Evolutionary conservation across 2,888 invertebrate genomes (phyloP).

Genomic region (Melinaea menophilus): DNA sequence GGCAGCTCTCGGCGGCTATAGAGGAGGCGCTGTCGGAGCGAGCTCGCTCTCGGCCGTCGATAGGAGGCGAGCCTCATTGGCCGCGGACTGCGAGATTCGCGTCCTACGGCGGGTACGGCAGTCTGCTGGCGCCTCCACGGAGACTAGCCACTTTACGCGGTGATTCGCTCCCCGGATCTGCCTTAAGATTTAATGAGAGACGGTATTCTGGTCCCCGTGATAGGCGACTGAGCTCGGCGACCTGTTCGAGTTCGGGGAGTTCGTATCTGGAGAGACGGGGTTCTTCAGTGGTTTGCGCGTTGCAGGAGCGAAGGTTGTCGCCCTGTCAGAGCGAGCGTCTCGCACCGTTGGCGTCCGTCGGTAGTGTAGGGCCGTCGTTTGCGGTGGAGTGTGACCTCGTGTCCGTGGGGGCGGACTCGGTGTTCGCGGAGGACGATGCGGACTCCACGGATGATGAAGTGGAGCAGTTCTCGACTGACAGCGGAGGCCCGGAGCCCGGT

Average conservation of each 20-base stretch:
- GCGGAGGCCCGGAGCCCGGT: slow-evolving; percentile 74
- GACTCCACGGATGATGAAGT: slow-evolving; percentile 91
- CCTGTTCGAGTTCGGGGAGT: slow-evolving; percentile 90
- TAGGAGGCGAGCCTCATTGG: slow-evolving; percentile 82
- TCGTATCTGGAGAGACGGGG: slow-evolving; percentile 89
- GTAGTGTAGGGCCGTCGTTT: slow-evolving; percentile 84
- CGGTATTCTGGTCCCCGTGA: slow-evolving; percentile 69
- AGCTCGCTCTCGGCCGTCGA: slow-evolving; percentile 75
- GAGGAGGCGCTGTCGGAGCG: slow-evolving; percentile 80
- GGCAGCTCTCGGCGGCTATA: slow-evolving; percentile 84
- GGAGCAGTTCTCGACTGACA: slow-evolving; percentile 90
- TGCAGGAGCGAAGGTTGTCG: slow-evolving; percentile 88
- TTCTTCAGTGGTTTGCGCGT: slow-evolving; percentile 86
- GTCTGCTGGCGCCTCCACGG: slow-evolving; percentile 83
- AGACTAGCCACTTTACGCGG: slow-evolving; percentile 78
- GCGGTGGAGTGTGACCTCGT: slow-evolving; percentile 84
- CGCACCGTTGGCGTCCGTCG: slow-evolving; percentile 88
- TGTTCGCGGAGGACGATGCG: slow-evolving; percentile 84
- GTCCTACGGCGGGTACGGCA: slow-evolving; percentile 81
- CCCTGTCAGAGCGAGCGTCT: slow-evolving; percentile 82
- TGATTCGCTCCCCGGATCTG: slow-evolving; percentile 80
- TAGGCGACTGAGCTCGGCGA: slow-evolving; percentile 87
- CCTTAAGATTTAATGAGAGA: slow-evolving; percentile 72
- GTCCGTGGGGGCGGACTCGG: slow-evolving; percentile 87
- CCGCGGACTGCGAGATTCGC: slow-evolving; percentile 65